Conservation (phyloP, 2,797 vertebrate species). For the Lithobates pipiens region DNA sequence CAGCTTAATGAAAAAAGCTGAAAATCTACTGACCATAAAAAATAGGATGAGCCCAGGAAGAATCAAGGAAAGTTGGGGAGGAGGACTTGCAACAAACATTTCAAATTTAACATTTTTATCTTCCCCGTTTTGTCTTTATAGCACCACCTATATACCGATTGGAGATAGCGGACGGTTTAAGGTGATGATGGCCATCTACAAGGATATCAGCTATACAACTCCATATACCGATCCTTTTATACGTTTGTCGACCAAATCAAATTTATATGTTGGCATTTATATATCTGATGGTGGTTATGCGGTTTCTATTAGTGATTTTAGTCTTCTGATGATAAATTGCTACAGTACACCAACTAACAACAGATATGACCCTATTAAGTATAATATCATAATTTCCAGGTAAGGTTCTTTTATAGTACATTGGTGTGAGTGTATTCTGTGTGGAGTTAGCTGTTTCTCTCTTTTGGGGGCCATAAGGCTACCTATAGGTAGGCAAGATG, state of each 20-base stretch:
- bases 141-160: conserved; percentile 6
- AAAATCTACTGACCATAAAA: too few species aligned
- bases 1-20: too few species aligned
- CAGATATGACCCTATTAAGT: not conserved
- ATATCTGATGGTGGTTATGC: not conserved
- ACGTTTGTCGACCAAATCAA: not conserved
- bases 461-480: too few species aligned
- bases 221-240: not conserved
- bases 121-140: not conserved
- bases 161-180: not conserved
- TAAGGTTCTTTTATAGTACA: not conserved
- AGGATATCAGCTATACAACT: not conserved
- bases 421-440: not conserved
- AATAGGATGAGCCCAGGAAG: too few species aligned
- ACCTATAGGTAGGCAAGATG: too few species aligned
- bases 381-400: conserved; percentile 17
- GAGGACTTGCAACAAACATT: too few species aligned
- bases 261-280: conserved; percentile 20
- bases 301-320: not conserved
- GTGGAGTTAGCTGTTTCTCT: too few species aligned
- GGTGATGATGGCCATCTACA: conserved; percentile 14
- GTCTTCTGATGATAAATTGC: conserved; percentile 25
- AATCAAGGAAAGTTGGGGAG: too few species aligned
- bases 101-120: not conserved
- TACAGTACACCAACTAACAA: conserved; percentile 17